Evolutionary conservation across 2,888 invertebrate genomes (phyloP).

Genomic region (Amaurobius ferox): DNA sequence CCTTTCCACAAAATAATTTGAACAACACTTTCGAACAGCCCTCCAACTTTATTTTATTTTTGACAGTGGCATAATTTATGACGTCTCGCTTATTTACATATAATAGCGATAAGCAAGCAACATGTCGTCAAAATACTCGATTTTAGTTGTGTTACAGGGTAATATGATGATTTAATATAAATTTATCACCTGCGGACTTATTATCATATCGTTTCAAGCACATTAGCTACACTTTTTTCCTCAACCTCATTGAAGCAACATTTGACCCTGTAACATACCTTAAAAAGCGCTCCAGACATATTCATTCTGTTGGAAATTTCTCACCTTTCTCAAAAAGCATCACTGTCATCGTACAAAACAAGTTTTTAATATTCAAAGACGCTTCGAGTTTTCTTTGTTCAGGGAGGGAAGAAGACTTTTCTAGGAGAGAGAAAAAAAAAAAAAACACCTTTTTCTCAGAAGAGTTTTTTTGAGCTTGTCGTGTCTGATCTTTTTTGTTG

Average conservation of each 20-base stretch:
- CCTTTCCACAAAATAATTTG: no score
- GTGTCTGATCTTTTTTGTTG: slow-evolving; percentile 8
- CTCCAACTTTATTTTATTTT: no score
- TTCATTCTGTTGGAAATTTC: slow-evolving; percentile 8
- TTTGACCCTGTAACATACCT: neutral
- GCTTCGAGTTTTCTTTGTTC: neutral
- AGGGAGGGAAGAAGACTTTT: neutral
- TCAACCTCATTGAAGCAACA: neutral
- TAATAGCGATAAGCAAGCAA: neutral
- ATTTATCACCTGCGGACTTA: slow-evolving; percentile 7
- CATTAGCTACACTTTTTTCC: slow-evolving; percentile 18
- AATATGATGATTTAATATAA: slow-evolving; percentile 15
- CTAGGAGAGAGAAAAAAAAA: neutral
- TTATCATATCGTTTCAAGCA: neutral
- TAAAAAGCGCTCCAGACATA: neutral
- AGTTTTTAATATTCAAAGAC: slow-evolving; percentile 55
- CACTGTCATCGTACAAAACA: slow-evolving; percentile 25
- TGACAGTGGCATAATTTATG: no score
- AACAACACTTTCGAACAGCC: no score
- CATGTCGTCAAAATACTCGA: neutral
- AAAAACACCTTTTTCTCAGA: neutral
- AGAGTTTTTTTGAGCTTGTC: neutral
- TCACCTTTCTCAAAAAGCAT: slow-evolving; percentile 38
- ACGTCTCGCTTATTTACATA: neutral
- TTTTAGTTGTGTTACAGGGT: neutral